phyloP scores from a whole-genome alignment of 2,888 invertebrate species.

The Acanthacorydalis orientalis region DNA sequence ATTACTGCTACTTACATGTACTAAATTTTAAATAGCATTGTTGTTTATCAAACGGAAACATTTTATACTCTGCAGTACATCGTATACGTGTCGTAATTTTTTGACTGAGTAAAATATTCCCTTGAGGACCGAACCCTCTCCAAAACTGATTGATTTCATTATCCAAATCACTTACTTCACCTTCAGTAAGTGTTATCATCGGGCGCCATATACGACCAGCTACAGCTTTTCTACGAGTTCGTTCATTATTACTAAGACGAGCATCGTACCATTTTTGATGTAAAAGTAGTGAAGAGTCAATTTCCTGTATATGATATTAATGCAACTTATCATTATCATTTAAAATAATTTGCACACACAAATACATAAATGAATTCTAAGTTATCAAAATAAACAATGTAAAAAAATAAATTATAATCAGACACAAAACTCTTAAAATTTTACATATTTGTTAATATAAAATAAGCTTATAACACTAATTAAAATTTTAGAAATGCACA shows the following conservation, averaged over 20 bases:
- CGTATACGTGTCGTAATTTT: conserved; percentile 11
- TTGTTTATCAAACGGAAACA: conserved; percentile 18
- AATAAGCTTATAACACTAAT: too few relatives aligned
- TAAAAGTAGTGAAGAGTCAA: conserved; percentile 13
- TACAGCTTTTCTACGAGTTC: conserved; percentile 16
- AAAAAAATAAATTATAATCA: not conserved
- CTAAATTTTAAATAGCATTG: conserved; percentile 17
- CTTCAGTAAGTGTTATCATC: conserved; percentile 15
- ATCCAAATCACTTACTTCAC: conserved; percentile 9
- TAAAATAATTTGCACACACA: too few relatives aligned
- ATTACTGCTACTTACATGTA: conserved; percentile 14
- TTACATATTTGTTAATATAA: too few relatives aligned
- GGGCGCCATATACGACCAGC: conserved; percentile 19
- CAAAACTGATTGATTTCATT: conserved; percentile 16
- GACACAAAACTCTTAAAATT: too few relatives aligned
- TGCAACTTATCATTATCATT: too few relatives aligned
- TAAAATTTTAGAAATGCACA: too few relatives aligned
- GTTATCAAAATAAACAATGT: conserved; percentile 3
- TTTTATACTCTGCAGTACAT: conserved; percentile 14
- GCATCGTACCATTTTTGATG: conserved; percentile 18
- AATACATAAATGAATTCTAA: too few relatives aligned
- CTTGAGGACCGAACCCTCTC: conserved; percentile 17
- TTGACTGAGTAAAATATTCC: conserved; percentile 16
- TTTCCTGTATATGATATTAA: conserved; percentile 11
- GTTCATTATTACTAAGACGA: conserved; percentile 14